Conservation (phyloP, 1,140 invertebrate species). For the Lutraria rhynchaena region DNA sequence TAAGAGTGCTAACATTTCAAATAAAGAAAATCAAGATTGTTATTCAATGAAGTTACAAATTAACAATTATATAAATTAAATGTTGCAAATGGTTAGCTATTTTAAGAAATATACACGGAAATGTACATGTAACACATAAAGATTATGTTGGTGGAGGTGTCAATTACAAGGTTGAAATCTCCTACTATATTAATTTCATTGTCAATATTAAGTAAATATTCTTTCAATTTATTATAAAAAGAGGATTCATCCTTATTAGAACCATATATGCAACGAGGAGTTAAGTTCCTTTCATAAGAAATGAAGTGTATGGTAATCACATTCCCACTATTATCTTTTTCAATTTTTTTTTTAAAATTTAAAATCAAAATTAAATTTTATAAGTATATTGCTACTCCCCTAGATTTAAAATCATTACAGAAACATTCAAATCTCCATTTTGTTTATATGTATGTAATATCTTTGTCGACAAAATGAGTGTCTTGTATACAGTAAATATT, state of each 20-base stretch:
- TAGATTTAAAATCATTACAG: constrained; percentile 4
- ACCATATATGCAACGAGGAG: constrained; percentile 27
- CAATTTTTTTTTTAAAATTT: background rate
- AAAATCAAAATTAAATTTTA: constrained; percentile 49
- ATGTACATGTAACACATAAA: no score
- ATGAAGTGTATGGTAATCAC: constrained; percentile 22
- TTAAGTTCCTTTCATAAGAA: constrained; percentile 2
- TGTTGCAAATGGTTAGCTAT: no score
- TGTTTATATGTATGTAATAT: background rate
- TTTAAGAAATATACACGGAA: no score
- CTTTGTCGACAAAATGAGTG: constrained; percentile 28
- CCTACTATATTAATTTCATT: constrained; percentile 21
- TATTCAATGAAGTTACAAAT: no score
- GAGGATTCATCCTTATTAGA: no score
- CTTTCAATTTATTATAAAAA: background rate
- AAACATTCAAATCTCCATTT: constrained; percentile 2
- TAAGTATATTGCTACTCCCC: constrained; percentile 47
- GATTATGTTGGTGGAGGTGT: no score
- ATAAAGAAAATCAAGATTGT: no score
- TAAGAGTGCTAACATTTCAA: no score
- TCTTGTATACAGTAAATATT: constrained; percentile 35
- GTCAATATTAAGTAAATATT: background rate
- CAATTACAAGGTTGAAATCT: constrained; percentile 31
- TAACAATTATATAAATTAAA: no score
- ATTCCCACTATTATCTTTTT: constrained; percentile 42